Base-by-base conservation (phyloP, 2,888 invertebrate species). In the Criorhina ranunculi region DNA sequence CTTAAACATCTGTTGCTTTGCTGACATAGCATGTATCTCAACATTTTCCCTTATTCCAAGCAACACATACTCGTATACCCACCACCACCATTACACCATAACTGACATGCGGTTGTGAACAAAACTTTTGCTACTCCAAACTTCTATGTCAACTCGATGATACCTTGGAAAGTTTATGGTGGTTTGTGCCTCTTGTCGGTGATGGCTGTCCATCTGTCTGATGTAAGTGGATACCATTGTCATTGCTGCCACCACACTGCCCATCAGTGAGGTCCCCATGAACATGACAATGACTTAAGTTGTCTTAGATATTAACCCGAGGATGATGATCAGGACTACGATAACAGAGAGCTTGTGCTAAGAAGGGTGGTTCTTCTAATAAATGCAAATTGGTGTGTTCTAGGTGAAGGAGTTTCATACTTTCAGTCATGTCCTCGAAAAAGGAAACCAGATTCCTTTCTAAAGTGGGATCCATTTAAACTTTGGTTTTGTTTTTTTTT, bases 311-410 rank as follows among this genome's bases (percentile, higher is more conserved):
- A 49, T 75, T 64, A 81, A 75, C 69, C 55, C 62, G 37, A 60
- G 73, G 62, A 78, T 42, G 67, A 59, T 59, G 51, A 72, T 60
- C 53, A 72, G 78, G 72, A 72, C 77, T 67, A 66, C 72, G 60
- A 60, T 33, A 55, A 64, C 2, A 46, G 33, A 24, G 2, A 24
- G 4, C 24, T 24, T 24, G 24, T 24, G 1, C 12, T 19, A 51
- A 53, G 31, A 29, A 42, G 35, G 46, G 15, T n/a, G 7, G 24
- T 5, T 51, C 6, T 49, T 33, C 24, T 73, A 73, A 73, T 69
- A 44, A 42, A 79, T 64, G 79, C 62, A 79, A 85, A 85, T 85
- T 79, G 55, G 29, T 57, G 17, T 33, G 44, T 60, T 60, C 42
- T 59, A 64, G 64, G 55, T 75, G 73, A 51, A 51, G 55, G n/a